Conservation (phyloP, 1,140 invertebrate species). For the Drosophila biarmipes region DNA sequence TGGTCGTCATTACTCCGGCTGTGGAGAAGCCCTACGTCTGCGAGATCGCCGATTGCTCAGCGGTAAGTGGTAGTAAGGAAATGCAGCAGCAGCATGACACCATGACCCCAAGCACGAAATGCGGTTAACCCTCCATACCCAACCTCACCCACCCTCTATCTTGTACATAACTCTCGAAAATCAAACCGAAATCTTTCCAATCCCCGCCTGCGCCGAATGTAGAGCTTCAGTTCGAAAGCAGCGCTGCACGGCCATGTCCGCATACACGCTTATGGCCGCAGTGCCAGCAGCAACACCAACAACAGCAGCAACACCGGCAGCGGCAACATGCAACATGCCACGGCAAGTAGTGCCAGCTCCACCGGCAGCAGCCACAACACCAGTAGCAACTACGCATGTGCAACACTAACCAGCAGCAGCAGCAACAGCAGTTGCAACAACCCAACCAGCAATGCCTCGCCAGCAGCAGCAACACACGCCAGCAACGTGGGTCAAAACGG, state of each 20-base stretch:
- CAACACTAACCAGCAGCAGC: constrained; percentile 11
- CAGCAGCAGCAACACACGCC: constrained; percentile 33
- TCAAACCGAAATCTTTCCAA: constrained; percentile 20
- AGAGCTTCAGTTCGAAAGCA: constrained; percentile 93
- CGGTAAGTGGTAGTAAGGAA: constrained; percentile 85
- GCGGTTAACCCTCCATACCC: constrained; percentile 3
- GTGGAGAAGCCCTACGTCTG: constrained; percentile 86
- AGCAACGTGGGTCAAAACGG: constrained; percentile 16
- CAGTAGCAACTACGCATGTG: constrained; percentile 44
- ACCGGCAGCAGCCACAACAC: constrained; percentile 19
- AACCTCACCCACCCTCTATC: constrained; percentile 42
- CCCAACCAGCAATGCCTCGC: constrained; percentile 24
- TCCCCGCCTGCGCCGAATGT: constrained; percentile 77
- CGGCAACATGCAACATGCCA: constrained; percentile 51
- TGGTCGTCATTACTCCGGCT: constrained; percentile 36
- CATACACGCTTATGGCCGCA: constrained; percentile 86
- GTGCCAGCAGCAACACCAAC: constrained; percentile 57
- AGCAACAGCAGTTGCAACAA: constrained; percentile 12
- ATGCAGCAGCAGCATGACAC: constrained; percentile 9
- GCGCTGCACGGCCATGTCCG: constrained; percentile 91
- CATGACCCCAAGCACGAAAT: constrained; percentile 8
- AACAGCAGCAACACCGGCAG: constrained; percentile 49
- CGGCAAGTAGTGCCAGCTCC: constrained; percentile 33
- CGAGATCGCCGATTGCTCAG: constrained; percentile 88
- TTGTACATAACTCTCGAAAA: constrained; percentile 59